Evolutionary conservation across 2,888 invertebrate genomes (phyloP), one percentile per base, ranked within the genome.

Genomic region (Chromoteleia sp.): DNA sequence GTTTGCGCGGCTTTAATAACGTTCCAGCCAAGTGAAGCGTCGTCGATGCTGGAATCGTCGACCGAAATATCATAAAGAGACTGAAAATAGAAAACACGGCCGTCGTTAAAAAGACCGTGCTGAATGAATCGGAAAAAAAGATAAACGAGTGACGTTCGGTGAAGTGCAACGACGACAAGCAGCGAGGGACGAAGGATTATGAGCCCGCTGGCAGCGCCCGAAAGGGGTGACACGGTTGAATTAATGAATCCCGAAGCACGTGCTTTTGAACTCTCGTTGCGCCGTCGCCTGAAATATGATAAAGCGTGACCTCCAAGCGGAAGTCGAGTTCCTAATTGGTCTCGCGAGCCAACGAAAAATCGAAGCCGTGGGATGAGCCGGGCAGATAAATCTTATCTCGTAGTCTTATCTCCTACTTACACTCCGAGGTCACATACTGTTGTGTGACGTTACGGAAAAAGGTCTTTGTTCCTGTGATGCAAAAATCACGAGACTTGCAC

Each of bases 251-350:
- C 25, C 48, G 33, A 33, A 67, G 70, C 50, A 43, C 61, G 63
- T 56, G 80, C 65, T 67, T 61, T 56, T 30, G 61, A 43, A 29
- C 25, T 30, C 15, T 58, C 45, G 41, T 43, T 63, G 36, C 33
- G 56, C 48, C 39, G 17, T 21, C 33, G 61, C 65, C 59, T 81
- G 81, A 77, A 81, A 81, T 81, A 81, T 81, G 81, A 81, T 81
- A 81, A 81, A 81, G 76, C 77, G 73, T 73, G 81, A 81, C 74
- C 81, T 81, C 76, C 48, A 58, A 73, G 71, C 81, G 81, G 81
- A 81, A 81, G 81, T 77, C 74, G 77, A 74, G 68, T 71, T 77
- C 67, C 77, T 81, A 81, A 81, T 81, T 81, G 81, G 77, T 70
- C 81, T 77, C 70, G 74, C 77, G 81, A 81, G 77, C 70, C 52